phyloP scores from a whole-genome alignment of 2,797 vertebrate species.

The Eurystomus glaucurus region DNA sequence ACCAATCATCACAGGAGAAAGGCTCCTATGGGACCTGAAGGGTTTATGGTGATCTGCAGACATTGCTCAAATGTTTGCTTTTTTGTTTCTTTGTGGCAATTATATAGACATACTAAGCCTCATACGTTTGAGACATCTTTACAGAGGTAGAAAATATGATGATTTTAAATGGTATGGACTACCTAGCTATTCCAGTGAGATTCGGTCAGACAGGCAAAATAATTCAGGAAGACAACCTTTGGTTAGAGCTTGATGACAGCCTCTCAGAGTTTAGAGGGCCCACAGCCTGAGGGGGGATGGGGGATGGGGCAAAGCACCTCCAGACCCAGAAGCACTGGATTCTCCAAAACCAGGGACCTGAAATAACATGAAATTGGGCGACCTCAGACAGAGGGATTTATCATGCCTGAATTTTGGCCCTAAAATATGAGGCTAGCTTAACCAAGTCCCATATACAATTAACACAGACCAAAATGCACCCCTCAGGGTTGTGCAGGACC shows the following conservation, averaged over 20 bases:
- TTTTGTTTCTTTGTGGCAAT: neutral
- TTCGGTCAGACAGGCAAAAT: neutral
- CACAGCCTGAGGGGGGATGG: accelerated
- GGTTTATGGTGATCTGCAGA: neutral
- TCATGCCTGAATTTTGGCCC: neutral
- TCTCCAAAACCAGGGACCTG: neutral
- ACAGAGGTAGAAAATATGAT: neutral
- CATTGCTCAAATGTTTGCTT: neutral
- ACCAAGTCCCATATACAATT: neutral
- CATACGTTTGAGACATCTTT: neutral
- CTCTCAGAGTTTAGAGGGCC: accelerated
- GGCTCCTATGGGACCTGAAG: neutral
- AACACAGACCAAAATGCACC: neutral
- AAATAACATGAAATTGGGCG: neutral
- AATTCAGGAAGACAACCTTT: neutral
- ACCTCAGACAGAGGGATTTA: neutral
- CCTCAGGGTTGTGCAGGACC: neutral
- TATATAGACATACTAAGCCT: neutral
- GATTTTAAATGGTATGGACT: neutral
- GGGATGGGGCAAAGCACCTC: neutral
- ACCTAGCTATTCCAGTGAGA: neutral
- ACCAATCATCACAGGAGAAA: accelerated
- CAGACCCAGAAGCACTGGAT: neutral
- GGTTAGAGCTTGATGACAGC: neutral
- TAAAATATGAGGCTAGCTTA: neutral